Evolutionary conservation across 2,797 vertebrate species (phyloP), one percentile per base, ranked within the genome.

Genomic region (Ispidina picta): DNA sequence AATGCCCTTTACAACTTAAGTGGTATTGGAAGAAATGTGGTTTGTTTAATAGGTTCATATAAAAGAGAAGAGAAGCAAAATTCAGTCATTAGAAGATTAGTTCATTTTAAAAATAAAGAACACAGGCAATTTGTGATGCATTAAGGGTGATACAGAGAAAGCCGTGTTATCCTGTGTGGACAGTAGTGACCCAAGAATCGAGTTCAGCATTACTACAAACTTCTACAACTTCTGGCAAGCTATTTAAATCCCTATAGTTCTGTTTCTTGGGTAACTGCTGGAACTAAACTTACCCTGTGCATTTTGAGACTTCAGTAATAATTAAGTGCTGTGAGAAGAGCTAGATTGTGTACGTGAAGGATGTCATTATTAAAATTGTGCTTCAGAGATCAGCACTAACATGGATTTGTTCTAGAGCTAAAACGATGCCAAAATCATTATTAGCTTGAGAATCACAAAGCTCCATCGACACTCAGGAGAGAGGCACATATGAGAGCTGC

Each of bases 311-410:
- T 91, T 64, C 52, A 78, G 89, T 94, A 94, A 93, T 93, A 94
- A 93, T 83, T 83, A 94, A 92, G 82, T 89, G 79, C 90, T 86
- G 51, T 75, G 84, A 83, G 83, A 94, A 94, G 92, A 9, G 29
- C 86, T 87, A 89, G 89, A 85, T 90, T 76, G 75, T 89, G 70
- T 73, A 87, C 90, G 85, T 83, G 90, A 95, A 75, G 73, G 95
- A 75, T 65, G 82, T 88, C 63, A 94, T 96, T 95, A 92, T 90
- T 91, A 93, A 93, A 94, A 89, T 75, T 83, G 87, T 20, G 63
- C 82, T 95, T 95, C 87, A 89, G 92, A 95, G 94, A 83, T 85
- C 90, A 70, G 56, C 87, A 18, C 66, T 83, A 93, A 69, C 73
- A 70, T 92, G 92, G 59, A 58, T 73, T 92, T 81, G 56, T 87